Conservation (phyloP, 2,113 vertebrate genomes). For the Channa argus region DNA sequence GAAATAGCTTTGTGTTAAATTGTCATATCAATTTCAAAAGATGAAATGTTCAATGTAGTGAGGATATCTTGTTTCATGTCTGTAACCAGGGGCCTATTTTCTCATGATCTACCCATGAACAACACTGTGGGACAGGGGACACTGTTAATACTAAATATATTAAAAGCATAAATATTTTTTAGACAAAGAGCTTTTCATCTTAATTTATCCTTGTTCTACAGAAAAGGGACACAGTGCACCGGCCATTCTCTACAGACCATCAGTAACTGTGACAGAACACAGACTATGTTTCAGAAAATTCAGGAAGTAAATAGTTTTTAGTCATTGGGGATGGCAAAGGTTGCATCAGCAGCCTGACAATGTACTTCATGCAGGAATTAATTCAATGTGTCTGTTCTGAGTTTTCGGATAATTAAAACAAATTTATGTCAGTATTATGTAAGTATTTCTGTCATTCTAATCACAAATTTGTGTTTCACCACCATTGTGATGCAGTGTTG, state of each 20-base stretch:
- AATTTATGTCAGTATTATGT: no score
- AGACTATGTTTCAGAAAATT: conserved; percentile 28
- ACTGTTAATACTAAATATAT: conserved; percentile 37
- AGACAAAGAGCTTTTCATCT: conserved; percentile 14
- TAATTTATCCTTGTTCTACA: conserved; percentile 26
- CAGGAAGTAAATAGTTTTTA: conserved; percentile 15
- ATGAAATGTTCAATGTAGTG: no score
- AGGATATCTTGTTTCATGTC: neutral
- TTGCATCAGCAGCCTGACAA: conserved; percentile 13
- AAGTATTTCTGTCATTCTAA: no score
- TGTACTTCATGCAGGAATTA: conserved; percentile 41
- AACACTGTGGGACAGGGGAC: neutral
- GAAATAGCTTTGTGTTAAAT: no score
- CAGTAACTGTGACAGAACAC: conserved; percentile 19
- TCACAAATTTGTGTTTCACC: no score
- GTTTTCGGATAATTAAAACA: conserved; percentile 20
- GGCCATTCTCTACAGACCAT: conserved; percentile 37
- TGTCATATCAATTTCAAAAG: no score
- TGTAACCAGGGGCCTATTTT: neutral
- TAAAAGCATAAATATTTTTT: conserved; percentile 32
- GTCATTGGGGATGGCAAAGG: conserved; percentile 49
- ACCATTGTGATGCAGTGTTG: no score
- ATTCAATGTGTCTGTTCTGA: conserved; percentile 45
- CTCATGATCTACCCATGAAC: neutral
- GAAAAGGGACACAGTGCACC: conserved; percentile 26